These are phyloP conservation scores for Hafferia zeledoni DNA, from an alignment of 2,797 vertebrate species.

Conservation along the genomic window DNA sequence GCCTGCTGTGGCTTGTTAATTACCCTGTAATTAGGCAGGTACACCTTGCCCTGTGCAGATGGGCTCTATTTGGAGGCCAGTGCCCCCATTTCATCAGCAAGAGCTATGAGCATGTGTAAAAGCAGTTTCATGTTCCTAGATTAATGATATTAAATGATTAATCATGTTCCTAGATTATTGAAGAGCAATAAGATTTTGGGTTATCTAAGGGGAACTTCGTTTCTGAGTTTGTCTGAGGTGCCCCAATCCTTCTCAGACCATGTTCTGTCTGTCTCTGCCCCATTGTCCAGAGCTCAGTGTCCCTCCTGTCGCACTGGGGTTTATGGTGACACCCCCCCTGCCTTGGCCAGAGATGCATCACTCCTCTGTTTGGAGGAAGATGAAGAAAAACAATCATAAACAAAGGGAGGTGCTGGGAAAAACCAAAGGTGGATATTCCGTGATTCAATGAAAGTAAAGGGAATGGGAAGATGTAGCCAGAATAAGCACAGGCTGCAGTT, in stretches of 20 bases:
- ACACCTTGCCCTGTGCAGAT: not conserved
- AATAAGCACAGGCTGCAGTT: no score
- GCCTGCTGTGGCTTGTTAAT: not conserved
- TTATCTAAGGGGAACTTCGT: not conserved
- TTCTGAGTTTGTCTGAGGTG: not conserved
- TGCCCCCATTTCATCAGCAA: not conserved
- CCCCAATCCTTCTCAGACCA: not conserved
- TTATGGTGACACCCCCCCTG: no score
- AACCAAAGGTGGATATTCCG: no score
- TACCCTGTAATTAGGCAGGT: not conserved
- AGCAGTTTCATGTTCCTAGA: not conserved
- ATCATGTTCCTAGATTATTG: not conserved
- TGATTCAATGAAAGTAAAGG: not conserved
- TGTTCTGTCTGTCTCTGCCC: not conserved
- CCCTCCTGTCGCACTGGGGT: no score
- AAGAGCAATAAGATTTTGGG: not conserved
- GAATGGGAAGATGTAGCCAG: not conserved
- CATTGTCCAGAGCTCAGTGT: no score
- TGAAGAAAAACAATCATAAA: no score
- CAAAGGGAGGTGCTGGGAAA: no score
- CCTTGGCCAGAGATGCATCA: no score
- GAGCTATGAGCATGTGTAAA: not conserved
- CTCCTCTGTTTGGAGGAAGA: no score
- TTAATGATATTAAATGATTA: not conserved
- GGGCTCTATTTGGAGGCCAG: not conserved